Percentiles rank a stretch among this genome's conserved stretches.
Evolutionary conservation across 2,113 vertebrate species (phyloP).

Genomic region (Macrotus californicus): DNA sequence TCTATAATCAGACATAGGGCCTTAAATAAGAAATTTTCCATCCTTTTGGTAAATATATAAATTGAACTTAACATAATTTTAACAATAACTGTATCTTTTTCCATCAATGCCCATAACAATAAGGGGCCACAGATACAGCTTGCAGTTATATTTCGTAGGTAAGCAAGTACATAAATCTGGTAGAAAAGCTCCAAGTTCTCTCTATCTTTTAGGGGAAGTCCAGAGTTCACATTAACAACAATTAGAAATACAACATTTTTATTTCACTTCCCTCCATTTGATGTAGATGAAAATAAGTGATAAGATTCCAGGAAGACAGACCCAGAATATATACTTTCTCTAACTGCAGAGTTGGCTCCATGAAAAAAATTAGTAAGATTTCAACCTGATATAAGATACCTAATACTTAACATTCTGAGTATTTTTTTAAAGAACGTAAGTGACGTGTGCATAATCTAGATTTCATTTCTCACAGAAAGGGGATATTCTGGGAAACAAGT

Average conservation of each 20-base stretch:
- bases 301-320: background rate
- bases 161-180: background rate
- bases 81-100: background rate
- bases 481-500: background rate
- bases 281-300: background rate
- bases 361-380: background rate
- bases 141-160: background rate
- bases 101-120: background rate
- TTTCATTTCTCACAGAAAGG: background rate
- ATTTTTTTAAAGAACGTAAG: background rate
- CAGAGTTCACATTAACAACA: background rate
- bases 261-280: background rate
- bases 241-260: too few relatives aligned
- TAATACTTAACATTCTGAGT: background rate
- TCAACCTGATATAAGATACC: background rate
- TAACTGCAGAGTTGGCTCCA: background rate
- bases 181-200: background rate
- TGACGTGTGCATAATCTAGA: background rate
- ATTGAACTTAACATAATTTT: constrained; percentile 7
- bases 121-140: background rate
- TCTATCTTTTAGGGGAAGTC: background rate
- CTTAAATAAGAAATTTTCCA: background rate
- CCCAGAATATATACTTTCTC: background rate
- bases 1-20: background rate
- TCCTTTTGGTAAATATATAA: background rate